phyloP scores from a whole-genome alignment of 2,797 vertebrate species.

The Clarias fuscus region DNA sequence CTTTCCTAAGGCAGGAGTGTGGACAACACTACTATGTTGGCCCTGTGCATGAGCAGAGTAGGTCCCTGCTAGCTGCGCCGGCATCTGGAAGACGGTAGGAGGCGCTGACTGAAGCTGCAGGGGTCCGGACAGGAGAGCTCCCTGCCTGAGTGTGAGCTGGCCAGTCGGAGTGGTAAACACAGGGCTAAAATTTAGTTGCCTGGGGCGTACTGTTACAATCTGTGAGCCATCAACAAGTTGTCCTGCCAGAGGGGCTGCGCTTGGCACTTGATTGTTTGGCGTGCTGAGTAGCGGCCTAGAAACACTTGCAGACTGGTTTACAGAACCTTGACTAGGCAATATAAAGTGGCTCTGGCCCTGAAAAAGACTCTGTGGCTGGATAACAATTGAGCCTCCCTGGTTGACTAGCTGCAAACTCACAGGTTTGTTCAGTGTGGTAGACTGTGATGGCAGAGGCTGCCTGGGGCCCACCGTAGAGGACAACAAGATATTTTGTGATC shows the following conservation, averaged over 20 bases:
- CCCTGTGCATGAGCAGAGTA: constrained; percentile 68
- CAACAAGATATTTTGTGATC: constrained; percentile 73
- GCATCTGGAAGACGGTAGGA: constrained; percentile 80
- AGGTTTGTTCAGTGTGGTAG: constrained; percentile 68
- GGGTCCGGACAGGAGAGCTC: constrained; percentile 74
- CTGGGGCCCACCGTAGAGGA: constrained; percentile 66
- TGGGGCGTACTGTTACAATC: constrained; percentile 75
- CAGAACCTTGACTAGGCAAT: constrained; percentile 74
- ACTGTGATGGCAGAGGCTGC: constrained; percentile 54
- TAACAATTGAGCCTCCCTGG: constrained; percentile 78
- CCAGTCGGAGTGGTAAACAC: constrained; percentile 76
- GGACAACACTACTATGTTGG: constrained; percentile 69
- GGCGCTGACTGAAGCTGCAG: constrained; percentile 75
- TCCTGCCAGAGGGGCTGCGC: constrained; percentile 62
- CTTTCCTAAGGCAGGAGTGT: constrained; percentile 74
- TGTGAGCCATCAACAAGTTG: constrained; percentile 76
- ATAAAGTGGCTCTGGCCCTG: constrained; percentile 79
- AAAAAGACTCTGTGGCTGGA: constrained; percentile 80
- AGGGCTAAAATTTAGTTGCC: constrained; percentile 79
- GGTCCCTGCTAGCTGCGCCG: constrained; percentile 72
- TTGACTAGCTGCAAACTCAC: constrained; percentile 78
- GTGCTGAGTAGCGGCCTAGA: constrained; percentile 67
- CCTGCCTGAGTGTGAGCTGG: constrained; percentile 76
- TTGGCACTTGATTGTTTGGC: constrained; percentile 61
- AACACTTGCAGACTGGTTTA: constrained; percentile 65